Conservation (phyloP, 2,888 invertebrate genomes). For the Stomorhina lunata region DNA sequence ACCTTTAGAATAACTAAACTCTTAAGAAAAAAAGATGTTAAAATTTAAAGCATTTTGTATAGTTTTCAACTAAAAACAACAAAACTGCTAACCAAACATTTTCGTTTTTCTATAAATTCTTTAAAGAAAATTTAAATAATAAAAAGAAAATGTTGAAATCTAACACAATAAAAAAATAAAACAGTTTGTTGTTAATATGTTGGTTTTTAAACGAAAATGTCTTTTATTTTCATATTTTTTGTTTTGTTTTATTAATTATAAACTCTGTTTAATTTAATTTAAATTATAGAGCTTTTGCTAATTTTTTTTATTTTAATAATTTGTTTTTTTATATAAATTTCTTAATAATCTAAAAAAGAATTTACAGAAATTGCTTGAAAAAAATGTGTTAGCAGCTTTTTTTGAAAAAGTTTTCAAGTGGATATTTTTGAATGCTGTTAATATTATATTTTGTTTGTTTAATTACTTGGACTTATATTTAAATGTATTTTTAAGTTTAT, state of each 20-base stretch:
- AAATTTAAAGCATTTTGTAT: too few species aligned
- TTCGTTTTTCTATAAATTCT: constrained; percentile 1
- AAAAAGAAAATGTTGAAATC: background rate
- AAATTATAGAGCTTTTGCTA: constrained; percentile 32
- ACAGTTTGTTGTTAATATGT: constrained; percentile 3
- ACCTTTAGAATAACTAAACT: too few species aligned
- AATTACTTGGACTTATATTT: constrained; percentile 7
- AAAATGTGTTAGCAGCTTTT: constrained; percentile 38
- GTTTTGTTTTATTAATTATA: background rate
- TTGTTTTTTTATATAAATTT: constrained; percentile 17
- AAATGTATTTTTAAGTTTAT: too few species aligned
- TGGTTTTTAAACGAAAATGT: constrained; percentile 4
- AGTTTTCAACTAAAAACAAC: too few species aligned
- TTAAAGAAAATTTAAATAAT: background rate
- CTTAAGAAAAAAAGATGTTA: too few species aligned
- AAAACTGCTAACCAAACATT: constrained; percentile 32
- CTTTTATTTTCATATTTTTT: constrained; percentile 28
- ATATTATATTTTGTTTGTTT: too few species aligned
- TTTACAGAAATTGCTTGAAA: constrained; percentile 9
- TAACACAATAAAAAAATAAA: constrained; percentile 24
- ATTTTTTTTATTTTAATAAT: background rate
- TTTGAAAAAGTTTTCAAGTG: background rate
- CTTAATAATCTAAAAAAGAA: constrained; percentile 39
- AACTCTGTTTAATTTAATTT: constrained; percentile 31
- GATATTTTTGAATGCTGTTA: background rate